Evolutionary conservation across 2,113 vertebrate species (phyloP).

Genomic region (Tringa solitaria): DNA sequence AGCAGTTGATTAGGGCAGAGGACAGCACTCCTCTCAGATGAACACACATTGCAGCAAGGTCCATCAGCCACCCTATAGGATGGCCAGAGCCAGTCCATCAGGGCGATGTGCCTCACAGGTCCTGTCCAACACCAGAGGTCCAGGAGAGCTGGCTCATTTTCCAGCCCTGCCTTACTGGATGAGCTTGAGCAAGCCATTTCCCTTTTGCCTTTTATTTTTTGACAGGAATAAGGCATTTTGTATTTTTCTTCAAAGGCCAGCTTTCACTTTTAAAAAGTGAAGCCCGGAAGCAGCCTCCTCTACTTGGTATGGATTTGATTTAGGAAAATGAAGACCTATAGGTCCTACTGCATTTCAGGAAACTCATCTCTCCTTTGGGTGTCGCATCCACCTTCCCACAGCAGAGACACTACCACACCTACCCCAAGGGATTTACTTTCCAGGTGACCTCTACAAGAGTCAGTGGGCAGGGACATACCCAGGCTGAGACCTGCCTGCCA

Average conservation of each 20-base stretch:
- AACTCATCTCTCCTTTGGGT: background rate
- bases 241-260: background rate
- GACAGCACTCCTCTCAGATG: background rate
- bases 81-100: background rate
- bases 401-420: background rate
- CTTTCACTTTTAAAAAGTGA: background rate
- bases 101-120: background rate
- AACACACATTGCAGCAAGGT: fast-evolving
- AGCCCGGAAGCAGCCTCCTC: background rate
- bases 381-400: background rate
- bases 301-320: background rate
- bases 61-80: background rate
- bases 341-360: background rate
- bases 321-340: background rate
- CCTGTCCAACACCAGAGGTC: background rate
- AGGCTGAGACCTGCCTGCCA: background rate
- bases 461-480: background rate
- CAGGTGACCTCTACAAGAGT: background rate
- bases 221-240: background rate
- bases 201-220: background rate
- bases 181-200: background rate
- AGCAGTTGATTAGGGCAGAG: background rate
- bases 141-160: background rate
- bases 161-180: background rate
- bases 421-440: background rate